Evolutionary conservation across 2,797 vertebrate genomes (phyloP), one percentile per base, ranked within the genome.

Genomic region (Enteromius fasciolatus): DNA sequence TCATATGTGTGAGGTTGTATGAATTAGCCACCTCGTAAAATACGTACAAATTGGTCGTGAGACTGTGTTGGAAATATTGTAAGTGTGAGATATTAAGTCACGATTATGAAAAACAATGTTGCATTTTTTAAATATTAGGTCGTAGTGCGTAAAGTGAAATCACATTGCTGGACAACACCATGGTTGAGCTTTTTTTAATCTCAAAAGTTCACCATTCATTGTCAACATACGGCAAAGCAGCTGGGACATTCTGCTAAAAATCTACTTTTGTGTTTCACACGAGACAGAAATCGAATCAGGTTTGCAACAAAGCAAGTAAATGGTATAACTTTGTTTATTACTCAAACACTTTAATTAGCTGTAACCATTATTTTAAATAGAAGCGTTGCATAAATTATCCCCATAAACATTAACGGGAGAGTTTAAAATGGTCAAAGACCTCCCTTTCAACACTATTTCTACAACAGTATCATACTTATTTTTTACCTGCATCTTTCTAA

Each of bases 311-410:
- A 72, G 44, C 25, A 25, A 50, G 44, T 33, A 50, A 52, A 73
- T 50, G 25, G 28, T 9, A 50, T 50, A 3, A 50, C 18, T 31
- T 72, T 50, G 5, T 50, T 50, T 31, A 33, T 18, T 39, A 46
- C 57, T 28, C 54, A 61, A 31, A 44, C 25, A 61, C 15, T 28
- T 61, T 61, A 76, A 76, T 59, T 76, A 25, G n/a, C 14, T 25
- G 4, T 25, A 54, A 39, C 44, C 28, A 10, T 25, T 23, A 48
- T 25, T 48, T 70, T 48, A 46, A 48, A 48, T 28, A 48, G 7
- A 17, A 48, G 41, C 1, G 25, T 20, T 25, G 33, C n/a, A 54
- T 1, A 68, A 68, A 25, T 9, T 10, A 41, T 28, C 11, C 9
- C 4, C 1, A 9, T 23, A 39, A 28, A 67, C 46, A 28, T 1